Conservation (phyloP, 1,140 invertebrate genomes). For the Carcinoscorpius rotundicauda region DNA sequence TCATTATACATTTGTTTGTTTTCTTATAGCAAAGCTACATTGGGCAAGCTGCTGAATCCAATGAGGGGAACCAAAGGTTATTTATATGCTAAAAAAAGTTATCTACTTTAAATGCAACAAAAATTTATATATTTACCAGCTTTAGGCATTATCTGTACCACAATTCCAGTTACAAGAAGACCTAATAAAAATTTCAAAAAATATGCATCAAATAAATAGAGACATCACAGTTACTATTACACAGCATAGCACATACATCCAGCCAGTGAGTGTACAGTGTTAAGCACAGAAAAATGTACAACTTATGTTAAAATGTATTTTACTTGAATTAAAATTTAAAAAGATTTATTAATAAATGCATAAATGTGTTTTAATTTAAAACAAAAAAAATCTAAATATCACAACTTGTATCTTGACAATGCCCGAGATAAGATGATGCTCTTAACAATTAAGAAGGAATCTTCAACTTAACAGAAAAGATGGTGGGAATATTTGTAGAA, state of each 20-base stretch:
- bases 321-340: background rate
- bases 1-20: too few relatives aligned
- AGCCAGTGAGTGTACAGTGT: background rate
- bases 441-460: too few relatives aligned
- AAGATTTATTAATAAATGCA: background rate
- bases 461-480: too few relatives aligned
- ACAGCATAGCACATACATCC: background rate
- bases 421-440: too few relatives aligned
- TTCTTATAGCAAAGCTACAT: too few relatives aligned
- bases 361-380: background rate
- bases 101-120: background rate
- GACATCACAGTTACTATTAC: background rate
- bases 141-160: slow-evolving; percentile 47
- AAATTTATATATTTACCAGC: slow-evolving; percentile 44
- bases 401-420: too few relatives aligned
- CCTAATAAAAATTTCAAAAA: slow-evolving; percentile 27
- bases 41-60: too few relatives aligned
- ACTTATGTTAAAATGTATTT: background rate
- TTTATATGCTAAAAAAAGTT: background rate
- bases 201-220: background rate
- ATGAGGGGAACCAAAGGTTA: too few relatives aligned
- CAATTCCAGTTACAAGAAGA: slow-evolving; percentile 54
- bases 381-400: background rate
- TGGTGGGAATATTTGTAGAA: too few relatives aligned
- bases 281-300: background rate